Evolutionary conservation across 1,140 invertebrate genomes (phyloP), one percentile per base, ranked within the genome.

Genomic region (Triops cancriformis): DNA sequence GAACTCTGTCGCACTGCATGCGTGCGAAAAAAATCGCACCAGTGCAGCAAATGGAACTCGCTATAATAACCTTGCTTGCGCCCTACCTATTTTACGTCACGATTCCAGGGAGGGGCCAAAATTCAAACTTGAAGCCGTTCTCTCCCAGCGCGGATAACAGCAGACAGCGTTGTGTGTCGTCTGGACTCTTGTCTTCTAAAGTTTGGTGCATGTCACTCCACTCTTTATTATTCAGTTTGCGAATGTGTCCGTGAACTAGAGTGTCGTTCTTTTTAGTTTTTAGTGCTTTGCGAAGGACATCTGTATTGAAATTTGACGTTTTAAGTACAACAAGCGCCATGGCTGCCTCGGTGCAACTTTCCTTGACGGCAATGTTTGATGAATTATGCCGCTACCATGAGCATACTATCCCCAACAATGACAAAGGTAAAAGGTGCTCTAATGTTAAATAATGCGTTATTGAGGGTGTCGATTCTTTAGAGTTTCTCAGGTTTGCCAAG

Each of bases 401-500:
- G 73, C 82, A 84, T 27, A 78, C 85, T 26, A 82, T 82, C 27
- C 74, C 79, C 64, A 82, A 82, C 42, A 80, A 81, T 80, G 84
- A 85, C 81, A 78, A 81, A 82, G 84, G 85, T 85, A 77, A 18
- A 18, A 37, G 14, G 14, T n/a, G 9, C 45, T 10, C 12, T 23
- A 41, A 26, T 1, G 6, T 31, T n/a, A 27, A 76, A 1, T 23
- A 26, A 14, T 72, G 43, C 7, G 9, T 72, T 72, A 28, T 26
- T 28, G 6, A 5, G 10, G 26, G 81, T 43, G 51, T 76, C 72
- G 31, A 79, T 79, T 81, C 80, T 83, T 7, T 79, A 93, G 92
- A 92, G 85, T 93, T 93, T 81, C 81, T 90, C 6, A 86, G 87
- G 78, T 92, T 93, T 85, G 85, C 90, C 10, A 86, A 88, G 64